phyloP scores from a whole-genome alignment of 2,113 vertebrate species.

The Lichenostomus cassidix region DNA sequence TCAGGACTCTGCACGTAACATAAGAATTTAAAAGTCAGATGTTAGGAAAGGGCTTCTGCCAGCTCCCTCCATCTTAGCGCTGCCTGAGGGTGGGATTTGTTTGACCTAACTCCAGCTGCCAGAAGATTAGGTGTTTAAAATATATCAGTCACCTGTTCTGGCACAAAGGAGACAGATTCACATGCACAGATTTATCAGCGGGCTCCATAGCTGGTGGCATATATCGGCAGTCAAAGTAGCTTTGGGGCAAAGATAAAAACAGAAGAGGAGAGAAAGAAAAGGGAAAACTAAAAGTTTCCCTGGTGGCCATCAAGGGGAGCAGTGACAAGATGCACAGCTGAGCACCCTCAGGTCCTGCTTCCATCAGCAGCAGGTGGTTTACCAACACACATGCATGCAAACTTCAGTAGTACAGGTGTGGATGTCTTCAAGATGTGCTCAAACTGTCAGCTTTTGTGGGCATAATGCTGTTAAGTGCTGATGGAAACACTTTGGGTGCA shows the following conservation, averaged over 20 bases:
- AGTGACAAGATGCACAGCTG: background rate
- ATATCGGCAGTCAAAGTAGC: background rate
- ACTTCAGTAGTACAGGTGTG: background rate
- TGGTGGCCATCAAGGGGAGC: background rate
- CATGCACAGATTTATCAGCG: background rate
- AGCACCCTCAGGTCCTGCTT: background rate
- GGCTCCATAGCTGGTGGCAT: background rate
- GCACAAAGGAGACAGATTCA: background rate
- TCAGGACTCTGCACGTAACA: background rate
- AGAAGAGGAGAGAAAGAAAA: background rate
- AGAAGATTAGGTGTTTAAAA: constrained; percentile 16
- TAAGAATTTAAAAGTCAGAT: background rate
- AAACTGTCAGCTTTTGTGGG: background rate
- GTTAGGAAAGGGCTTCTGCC: background rate
- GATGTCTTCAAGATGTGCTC: background rate
- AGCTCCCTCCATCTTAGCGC: background rate
- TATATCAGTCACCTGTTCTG: background rate
- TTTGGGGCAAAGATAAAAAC: background rate
- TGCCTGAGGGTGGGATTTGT: background rate
- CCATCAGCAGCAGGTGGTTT: background rate
- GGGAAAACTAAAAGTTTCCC: background rate
- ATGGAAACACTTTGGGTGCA: background rate
- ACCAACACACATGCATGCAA: background rate
- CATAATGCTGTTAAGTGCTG: background rate
- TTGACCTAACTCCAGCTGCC: constrained; percentile 6